Conservation (phyloP, 2,797 vertebrate genomes). For the Glossophaga mutica region DNA sequence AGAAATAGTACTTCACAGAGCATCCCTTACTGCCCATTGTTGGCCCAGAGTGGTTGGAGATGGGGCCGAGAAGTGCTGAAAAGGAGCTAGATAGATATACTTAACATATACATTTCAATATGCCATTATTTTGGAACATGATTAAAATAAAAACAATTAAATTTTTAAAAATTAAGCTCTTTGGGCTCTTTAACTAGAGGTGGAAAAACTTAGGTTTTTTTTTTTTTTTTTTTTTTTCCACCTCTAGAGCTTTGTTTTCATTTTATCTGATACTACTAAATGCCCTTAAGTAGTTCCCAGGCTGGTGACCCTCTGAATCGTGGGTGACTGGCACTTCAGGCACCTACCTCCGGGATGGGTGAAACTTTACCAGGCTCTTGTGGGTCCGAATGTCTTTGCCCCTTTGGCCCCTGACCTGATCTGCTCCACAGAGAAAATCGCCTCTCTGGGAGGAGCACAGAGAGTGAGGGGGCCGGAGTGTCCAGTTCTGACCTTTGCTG, state of each 20-base stretch:
- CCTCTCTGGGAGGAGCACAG: neutral
- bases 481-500: neutral
- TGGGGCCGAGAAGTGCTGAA: neutral
- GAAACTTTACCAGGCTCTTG: neutral
- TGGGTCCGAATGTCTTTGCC: neutral
- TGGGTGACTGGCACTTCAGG: neutral
- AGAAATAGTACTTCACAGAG: neutral
- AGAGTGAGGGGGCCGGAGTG: neutral
- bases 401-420: neutral
- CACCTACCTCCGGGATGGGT: neutral
- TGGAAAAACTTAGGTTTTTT: neutral
- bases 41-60: neutral
- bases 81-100: neutral
- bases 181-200: neutral
- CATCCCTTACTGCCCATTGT: neutral
- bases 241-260: neutral
- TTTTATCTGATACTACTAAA: conserved; percentile 29
- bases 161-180: neutral
- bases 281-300: neutral
- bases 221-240: neutral
- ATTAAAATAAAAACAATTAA: neutral
- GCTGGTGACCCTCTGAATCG: neutral
- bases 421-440: neutral
- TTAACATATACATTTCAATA: neutral
- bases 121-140: neutral